Conservation (phyloP, 2,888 invertebrate genomes). For the Lasiommata megera region DNA sequence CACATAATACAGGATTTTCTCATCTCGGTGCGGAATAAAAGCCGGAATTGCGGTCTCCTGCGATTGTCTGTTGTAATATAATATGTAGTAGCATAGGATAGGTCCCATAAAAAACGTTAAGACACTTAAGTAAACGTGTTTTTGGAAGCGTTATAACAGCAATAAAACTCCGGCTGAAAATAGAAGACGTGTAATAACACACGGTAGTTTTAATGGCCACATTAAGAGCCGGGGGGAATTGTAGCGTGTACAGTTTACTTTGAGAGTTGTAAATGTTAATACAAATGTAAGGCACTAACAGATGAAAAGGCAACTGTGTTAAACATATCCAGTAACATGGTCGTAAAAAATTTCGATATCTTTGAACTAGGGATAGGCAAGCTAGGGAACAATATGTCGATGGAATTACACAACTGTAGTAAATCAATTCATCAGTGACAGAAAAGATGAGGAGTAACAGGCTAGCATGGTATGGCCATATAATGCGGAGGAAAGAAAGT, state of each 20-base stretch:
- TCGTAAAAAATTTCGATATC: conserved; percentile 28
- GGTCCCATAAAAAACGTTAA: conserved; percentile 34
- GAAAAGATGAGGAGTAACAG: too few species aligned
- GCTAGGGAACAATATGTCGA: conserved; percentile 45
- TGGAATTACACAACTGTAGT: too few species aligned
- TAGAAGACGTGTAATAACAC: conserved; percentile 51
- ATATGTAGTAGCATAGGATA: conserved; percentile 16
- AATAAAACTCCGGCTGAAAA: conserved; percentile 45
- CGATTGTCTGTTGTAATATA: neutral
- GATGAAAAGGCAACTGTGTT: conserved; percentile 31
- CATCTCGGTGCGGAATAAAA: neutral
- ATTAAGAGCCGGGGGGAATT: conserved; percentile 45
- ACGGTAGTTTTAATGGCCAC: conserved; percentile 49
- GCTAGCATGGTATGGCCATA: too few species aligned
- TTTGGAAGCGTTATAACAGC: conserved; percentile 41
- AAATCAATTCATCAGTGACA: too few species aligned
- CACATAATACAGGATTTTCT: too few species aligned
- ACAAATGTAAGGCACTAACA: conserved; percentile 40
- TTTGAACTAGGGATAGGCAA: conserved; percentile 1
- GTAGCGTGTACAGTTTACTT: conserved; percentile 49
- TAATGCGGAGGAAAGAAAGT: too few species aligned
- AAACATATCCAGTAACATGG: conserved; percentile 18
- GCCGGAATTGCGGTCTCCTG: neutral
- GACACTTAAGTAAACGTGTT: conserved; percentile 39
- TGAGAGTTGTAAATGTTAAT: conserved; percentile 49